phyloP scores from a whole-genome alignment of 1,140 invertebrate species.

The Goniozus legneri region DNA sequence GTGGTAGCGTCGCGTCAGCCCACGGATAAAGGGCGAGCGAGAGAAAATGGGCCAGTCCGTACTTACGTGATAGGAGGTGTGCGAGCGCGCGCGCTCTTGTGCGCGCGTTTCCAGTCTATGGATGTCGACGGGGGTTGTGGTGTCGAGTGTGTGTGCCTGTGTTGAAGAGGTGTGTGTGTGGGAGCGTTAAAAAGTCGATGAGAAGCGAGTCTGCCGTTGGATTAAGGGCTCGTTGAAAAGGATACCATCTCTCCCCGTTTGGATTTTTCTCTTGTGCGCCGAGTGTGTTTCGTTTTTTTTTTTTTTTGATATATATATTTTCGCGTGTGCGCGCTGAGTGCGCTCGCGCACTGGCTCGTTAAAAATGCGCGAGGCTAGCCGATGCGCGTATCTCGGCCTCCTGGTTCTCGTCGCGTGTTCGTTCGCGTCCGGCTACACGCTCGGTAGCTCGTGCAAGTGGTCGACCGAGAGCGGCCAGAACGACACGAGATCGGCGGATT shows the following conservation, averaged over 20 bases:
- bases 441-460: slow-evolving; percentile 57
- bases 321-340: too few relatives aligned
- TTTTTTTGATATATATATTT: too few relatives aligned
- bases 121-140: too few relatives aligned
- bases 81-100: slow-evolving; percentile 30
- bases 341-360: too few relatives aligned
- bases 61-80: slow-evolving; percentile 32
- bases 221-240: too few relatives aligned
- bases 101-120: slow-evolving; percentile 20
- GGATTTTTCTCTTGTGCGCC: too few relatives aligned
- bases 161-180: too few relatives aligned
- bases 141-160: slow-evolving; percentile 22
- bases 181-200: too few relatives aligned
- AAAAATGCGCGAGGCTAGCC: not conserved
- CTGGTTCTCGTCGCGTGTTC: not conserved
- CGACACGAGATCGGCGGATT: slow-evolving; percentile 61
- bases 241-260: too few relatives aligned
- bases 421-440: slow-evolving; percentile 8
- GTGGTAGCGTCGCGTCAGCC: slow-evolving; percentile 13
- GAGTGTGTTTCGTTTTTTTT: too few relatives aligned
- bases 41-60: slow-evolving; percentile 30
- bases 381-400: too few relatives aligned
- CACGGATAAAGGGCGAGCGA: slow-evolving; percentile 25
- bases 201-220: too few relatives aligned
- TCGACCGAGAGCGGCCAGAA: slow-evolving; percentile 60